Evolutionary conservation across 1,140 invertebrate species (phyloP), one percentile per base, ranked within the genome.

Genomic region (Chymomyza costata): DNA sequence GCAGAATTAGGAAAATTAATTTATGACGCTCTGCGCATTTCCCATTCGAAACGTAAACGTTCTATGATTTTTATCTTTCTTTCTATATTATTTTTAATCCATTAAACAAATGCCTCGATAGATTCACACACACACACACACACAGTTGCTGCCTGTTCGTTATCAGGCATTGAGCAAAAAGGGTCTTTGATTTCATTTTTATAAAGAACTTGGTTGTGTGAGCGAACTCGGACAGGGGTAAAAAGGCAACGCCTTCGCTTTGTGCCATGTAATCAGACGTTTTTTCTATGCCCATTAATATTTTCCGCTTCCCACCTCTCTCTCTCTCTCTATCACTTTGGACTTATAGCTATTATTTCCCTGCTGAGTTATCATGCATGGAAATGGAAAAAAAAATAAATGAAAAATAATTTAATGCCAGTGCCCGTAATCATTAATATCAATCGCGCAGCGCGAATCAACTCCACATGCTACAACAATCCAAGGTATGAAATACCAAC

Each of bases 61-160:
- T 73, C 58, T 50, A 56, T 47, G 71, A 78, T 78, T 78, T 63
- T 64, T 71, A 78, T 78, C 71, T 45, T 39, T 51, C 21, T 40
- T 56, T 41, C 25, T 30, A 10, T 70, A 76, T 80, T 80, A 80
- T 78, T 78, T 78, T 78, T 78, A 78, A 78, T 78, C 71, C 71
- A 78, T 78, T 78, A 78, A 78, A 78, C 71, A 78, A 78, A 78
- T 78, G 73, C 71, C 66, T 66, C 61, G 66, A 67, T 78, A 50
- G 47, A n/a, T n/a, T n/a, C n/a, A n/a, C n/a, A n/a, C n/a, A n/a
- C n/a, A n/a, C n/a, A n/a, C n/a, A n/a, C n/a, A n/a, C n/a, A n/a
- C n/a, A n/a, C n/a, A n/a, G n/a, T n/a, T n/a, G n/a, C n/a, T n/a
- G n/a, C n/a, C n/a, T n/a, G n/a, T n/a, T n/a, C 47, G 69, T 80